Evolutionary conservation across 2,113 vertebrate genomes (phyloP), one percentile per base, ranked within the genome.

Genomic region (Nipponia nippon): DNA sequence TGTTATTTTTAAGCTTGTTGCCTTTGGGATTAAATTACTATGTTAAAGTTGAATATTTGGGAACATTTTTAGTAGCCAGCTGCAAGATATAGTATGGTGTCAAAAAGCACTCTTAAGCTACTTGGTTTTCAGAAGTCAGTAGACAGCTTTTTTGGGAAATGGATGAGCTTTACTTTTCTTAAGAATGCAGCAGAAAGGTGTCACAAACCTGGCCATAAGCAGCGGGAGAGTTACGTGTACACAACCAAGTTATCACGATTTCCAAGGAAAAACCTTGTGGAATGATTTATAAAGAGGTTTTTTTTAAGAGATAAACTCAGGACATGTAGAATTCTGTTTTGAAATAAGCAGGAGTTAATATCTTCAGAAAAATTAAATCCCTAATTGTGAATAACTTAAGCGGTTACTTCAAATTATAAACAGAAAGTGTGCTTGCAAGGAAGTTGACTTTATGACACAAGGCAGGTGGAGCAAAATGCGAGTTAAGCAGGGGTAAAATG

Each of bases 161-260:
- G 15, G 32, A n/a, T 59, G 10, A 84, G 7, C 21, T 86, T 75
- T 66, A 23, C 5, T 59, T 67, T 66, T 85, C 61, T 56, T 23
- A 47, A 16, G 53, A 77, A 81, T 61, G 55, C 49, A 56, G 40
- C n/a, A 96, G 40, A 50, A 81, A 77, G 1, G 7, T 81, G 40
- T n/a, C 38, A n/a, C 15, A 81, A 91, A 56, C 50, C 16, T 87
- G 67, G 17, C 29, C 55, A 16, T 44, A 87, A 72, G 62, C 61
- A 76, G 52, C 38, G 27, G 19, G 22, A 72, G 49, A 73, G 18
- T 23, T 50, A 42, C 1, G 9, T n/a, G 49, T 89, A 72, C 5
- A 30, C 26, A 69, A 50, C 16, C 7, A 77, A 22, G 21, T 61
- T 61, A n/a, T 0, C 3, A 27, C 0, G 0, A 46, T 40, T 78